Evolutionary conservation across 2,797 vertebrate genomes (phyloP).

Genomic region (Ciconia nigra): DNA sequence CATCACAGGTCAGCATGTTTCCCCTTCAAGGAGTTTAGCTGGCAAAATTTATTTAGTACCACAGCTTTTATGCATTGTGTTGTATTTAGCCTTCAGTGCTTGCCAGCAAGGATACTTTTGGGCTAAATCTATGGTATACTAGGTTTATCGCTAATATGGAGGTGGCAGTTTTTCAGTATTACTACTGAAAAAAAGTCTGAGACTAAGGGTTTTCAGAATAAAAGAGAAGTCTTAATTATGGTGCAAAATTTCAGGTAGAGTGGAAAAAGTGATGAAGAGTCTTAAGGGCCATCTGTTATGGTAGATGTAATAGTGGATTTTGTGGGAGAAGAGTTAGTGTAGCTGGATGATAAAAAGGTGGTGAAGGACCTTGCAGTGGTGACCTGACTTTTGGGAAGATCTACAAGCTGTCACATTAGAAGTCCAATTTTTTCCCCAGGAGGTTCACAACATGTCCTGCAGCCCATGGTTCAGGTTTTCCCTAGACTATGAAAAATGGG

Average conservation of each 20-base stretch:
- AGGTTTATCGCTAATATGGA: not conserved
- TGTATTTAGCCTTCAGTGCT: not conserved
- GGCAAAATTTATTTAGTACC: not conserved
- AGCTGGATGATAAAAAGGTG: not conserved
- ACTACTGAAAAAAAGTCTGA: not conserved
- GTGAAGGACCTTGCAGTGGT: not conserved
- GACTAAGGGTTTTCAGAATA: not conserved
- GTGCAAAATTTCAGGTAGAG: not conserved
- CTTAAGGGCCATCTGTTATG: fast-evolving
- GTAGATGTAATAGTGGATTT: not conserved
- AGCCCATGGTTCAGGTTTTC: not conserved
- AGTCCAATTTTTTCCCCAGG: not conserved
- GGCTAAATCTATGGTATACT: not conserved
- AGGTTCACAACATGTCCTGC: not conserved
- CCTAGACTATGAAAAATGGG: not conserved
- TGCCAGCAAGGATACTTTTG: not conserved
- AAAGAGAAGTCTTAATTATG: not conserved
- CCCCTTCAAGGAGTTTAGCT: not conserved
- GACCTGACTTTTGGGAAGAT: not conserved
- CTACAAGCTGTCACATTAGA: not conserved
- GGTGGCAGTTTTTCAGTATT: not conserved
- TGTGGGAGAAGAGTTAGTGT: not conserved
- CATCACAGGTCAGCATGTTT: not conserved
- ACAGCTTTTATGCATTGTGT: not conserved
- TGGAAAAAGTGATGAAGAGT: not conserved